phyloP scores from a whole-genome alignment of 2,113 vertebrate genomes.

The Paradoxurus hermaphroditus region DNA sequence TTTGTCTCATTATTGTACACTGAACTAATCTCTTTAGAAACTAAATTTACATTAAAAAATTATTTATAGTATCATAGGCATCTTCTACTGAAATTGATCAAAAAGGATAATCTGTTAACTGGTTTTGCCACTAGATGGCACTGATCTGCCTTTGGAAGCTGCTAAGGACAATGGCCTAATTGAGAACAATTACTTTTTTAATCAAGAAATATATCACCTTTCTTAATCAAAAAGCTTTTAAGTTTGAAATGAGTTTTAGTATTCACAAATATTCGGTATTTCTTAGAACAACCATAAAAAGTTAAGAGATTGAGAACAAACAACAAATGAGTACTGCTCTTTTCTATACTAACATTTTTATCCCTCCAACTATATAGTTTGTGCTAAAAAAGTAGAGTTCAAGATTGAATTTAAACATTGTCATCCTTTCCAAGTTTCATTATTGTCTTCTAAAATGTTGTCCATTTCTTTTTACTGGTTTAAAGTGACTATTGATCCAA shows the following conservation, averaged over 20 bases:
- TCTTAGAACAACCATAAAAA: neutral
- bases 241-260: neutral
- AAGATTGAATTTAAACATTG: neutral
- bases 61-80: neutral
- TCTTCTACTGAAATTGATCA: neutral
- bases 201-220: neutral
- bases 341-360: neutral
- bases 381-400: neutral
- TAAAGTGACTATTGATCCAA: neutral
- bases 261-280: neutral
- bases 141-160: conserved; percentile 45
- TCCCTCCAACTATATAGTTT: neutral
- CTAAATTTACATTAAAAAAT: neutral
- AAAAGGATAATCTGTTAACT: neutral
- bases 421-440: neutral
- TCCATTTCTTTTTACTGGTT: neutral
- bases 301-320: neutral
- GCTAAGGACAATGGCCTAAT: neutral
- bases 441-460: neutral
- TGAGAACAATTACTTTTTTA: neutral
- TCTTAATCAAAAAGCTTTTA: neutral
- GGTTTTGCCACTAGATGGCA: conserved; percentile 69
- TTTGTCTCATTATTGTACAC: neutral
- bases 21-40: neutral
- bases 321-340: neutral